These are phyloP conservation scores for Paramisgurnus dabryanus DNA, from an alignment of 2,113 vertebrate species.

Conservation along the genomic window DNA sequence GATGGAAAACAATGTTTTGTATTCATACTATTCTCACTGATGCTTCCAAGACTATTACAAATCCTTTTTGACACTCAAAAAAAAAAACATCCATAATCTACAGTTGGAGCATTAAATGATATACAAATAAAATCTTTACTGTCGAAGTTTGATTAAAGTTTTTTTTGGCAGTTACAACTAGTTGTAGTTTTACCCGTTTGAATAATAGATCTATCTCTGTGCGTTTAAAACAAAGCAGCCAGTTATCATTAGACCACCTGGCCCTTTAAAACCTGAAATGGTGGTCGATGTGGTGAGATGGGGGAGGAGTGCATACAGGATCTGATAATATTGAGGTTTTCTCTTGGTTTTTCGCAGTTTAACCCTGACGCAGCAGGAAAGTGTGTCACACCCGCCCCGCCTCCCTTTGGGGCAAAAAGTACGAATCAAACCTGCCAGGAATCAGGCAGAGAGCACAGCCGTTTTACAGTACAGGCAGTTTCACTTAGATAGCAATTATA, in stretches of 20 bases:
- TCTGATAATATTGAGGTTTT: slow-evolving; percentile 55
- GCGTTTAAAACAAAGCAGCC: slow-evolving; percentile 16
- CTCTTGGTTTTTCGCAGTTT: slow-evolving; percentile 54
- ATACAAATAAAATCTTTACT: no score
- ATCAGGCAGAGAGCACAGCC: background rate
- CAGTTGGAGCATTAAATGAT: no score
- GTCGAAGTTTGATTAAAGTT: background rate
- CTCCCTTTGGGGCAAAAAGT: background rate
- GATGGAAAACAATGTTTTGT: background rate
- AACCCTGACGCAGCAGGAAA: slow-evolving; percentile 59
- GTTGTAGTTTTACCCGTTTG: background rate
- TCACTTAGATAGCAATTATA: background rate
- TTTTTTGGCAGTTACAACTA: background rate
- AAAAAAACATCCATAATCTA: no score
- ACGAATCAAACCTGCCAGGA: slow-evolving; percentile 1
- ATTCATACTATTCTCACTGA: background rate
- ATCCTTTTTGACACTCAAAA: no score
- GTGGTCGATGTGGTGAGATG: slow-evolving; percentile 43
- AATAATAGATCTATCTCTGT: slow-evolving; percentile 17
- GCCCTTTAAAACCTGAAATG: slow-evolving; percentile 58
- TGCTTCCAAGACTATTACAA: background rate
- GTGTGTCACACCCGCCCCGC: slow-evolving; percentile 20
- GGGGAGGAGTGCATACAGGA: slow-evolving; percentile 47
- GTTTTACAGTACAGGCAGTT: background rate
- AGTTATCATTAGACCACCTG: slow-evolving; percentile 34